A percentile compares a stretch with the other conserved stretches of the same genome.
phyloP scores from a whole-genome alignment of 1,140 invertebrate genomes.

The Chymomyza costata region DNA sequence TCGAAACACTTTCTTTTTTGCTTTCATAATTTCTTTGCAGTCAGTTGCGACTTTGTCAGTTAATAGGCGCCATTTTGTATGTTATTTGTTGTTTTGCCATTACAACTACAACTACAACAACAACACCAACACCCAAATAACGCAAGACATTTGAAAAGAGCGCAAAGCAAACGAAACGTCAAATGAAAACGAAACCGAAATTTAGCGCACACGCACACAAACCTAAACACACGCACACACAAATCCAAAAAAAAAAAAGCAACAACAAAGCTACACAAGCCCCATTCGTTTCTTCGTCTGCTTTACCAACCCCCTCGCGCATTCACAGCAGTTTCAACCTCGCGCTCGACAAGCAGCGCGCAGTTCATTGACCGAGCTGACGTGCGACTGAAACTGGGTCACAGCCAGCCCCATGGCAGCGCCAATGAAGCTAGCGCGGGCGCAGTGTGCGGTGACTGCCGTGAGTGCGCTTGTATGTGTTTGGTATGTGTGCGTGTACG shows the following conservation, averaged over 20 bases:
- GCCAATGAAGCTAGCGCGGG: slow-evolving; percentile 33
- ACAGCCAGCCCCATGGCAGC: too few relatives aligned
- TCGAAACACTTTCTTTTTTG: slow-evolving; percentile 72
- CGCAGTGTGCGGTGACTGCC: slow-evolving; percentile 8
- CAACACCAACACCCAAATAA: slow-evolving; percentile 70
- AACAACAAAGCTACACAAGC: slow-evolving; percentile 25
- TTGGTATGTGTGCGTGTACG: slow-evolving; percentile 25
- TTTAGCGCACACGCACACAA: slow-evolving; percentile 54
- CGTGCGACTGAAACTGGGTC: slow-evolving; percentile 58
- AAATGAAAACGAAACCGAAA: slow-evolving; percentile 74
- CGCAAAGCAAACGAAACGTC: slow-evolving; percentile 12
- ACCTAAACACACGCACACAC: slow-evolving; percentile 27
- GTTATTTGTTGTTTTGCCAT: slow-evolving; percentile 43
- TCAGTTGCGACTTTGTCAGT: slow-evolving; percentile 40
- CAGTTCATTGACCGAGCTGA: slow-evolving; percentile 67
- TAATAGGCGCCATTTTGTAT: slow-evolving; percentile 64
- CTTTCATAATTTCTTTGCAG: slow-evolving; percentile 68
- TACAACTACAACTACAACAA: too few relatives aligned
- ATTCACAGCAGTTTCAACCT: slow-evolving; percentile 26
- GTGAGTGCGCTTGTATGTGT: slow-evolving; percentile 8
- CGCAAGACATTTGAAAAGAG: slow-evolving; percentile 37
- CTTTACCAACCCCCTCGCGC: slow-evolving; percentile 11
- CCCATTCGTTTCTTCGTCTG: background rate
- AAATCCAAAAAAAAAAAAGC: slow-evolving; percentile 25
- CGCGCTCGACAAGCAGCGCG: slow-evolving; percentile 43